Percentiles rank a stretch among this genome's conserved stretches.
These are phyloP conservation scores for Phalanger gymnotis DNA, from an alignment of 2,797 vertebrate genomes.

Conservation along the genomic window DNA sequence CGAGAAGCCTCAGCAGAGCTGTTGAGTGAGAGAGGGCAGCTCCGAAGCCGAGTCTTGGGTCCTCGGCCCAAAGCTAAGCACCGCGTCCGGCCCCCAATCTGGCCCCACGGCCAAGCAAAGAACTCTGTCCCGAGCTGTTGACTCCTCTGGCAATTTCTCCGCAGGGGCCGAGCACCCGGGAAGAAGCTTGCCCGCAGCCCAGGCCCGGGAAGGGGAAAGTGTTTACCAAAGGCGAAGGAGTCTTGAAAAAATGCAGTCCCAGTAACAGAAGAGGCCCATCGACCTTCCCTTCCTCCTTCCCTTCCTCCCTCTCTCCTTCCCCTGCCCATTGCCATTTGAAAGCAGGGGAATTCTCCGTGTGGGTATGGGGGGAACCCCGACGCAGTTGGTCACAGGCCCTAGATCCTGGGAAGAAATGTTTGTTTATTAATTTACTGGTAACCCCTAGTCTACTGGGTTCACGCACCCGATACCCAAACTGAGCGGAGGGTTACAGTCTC, in stretches of 20 bases:
- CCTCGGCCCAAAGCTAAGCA: conserved; percentile 84
- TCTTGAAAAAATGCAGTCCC: conserved; percentile 40
- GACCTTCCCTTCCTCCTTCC: not conserved
- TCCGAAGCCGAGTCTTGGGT: not conserved
- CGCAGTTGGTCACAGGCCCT: not conserved
- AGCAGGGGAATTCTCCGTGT: conserved; percentile 60
- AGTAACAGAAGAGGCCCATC: conserved; percentile 14
- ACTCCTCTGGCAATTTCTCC: conserved; percentile 45
- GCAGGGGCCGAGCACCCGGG: not conserved
- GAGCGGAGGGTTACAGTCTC: conserved; percentile 73
- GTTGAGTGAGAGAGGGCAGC: not conserved
- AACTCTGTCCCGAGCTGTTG: not conserved
- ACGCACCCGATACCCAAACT: not conserved
- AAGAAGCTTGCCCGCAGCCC: not conserved
- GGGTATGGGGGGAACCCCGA: conserved; percentile 42
- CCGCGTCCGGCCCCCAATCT: conserved; percentile 64
- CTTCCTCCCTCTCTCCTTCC: not conserved
- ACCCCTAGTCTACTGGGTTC: conserved; percentile 25
- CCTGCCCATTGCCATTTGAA: not conserved
- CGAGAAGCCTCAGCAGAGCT: not conserved
- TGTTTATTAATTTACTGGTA: conserved; percentile 67
- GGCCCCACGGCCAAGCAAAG: conserved; percentile 76
- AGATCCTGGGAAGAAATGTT: not conserved
- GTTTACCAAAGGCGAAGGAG: conserved; percentile 64
- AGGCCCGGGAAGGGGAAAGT: conserved; percentile 17